Percentiles rank a stretch among this genome's conserved stretches.
Evolutionary conservation across 2,797 vertebrate genomes (phyloP).

Genomic region (Pseudopleuronectes americanus): DNA sequence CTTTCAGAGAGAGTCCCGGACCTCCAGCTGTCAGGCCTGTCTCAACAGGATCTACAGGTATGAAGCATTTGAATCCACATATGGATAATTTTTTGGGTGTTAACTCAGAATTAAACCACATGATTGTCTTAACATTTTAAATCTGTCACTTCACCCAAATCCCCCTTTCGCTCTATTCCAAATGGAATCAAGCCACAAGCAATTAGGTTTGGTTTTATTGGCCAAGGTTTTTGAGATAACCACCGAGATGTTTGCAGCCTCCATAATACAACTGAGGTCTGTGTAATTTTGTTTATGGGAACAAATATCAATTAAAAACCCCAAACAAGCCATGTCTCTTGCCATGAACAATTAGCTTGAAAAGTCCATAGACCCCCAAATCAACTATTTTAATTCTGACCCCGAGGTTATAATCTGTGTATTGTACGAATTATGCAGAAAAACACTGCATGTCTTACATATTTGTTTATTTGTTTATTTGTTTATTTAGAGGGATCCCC

Average conservation of each 20-base stretch:
- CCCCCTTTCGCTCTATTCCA: neutral
- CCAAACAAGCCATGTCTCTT: neutral
- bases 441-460: too few species aligned
- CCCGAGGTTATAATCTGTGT: too few species aligned
- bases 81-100: neutral
- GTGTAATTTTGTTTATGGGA: neutral
- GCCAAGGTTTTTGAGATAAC: neutral
- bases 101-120: neutral
- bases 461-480: too few species aligned
- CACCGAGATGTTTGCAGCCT: neutral
- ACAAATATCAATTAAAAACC: neutral
- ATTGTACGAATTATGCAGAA: too few species aligned
- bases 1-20: slow-evolving; percentile 76
- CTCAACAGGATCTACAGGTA: slow-evolving; percentile 78
- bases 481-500: too few species aligned
- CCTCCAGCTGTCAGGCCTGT: slow-evolving; percentile 73
- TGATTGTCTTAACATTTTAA: slow-evolving; percentile 6
- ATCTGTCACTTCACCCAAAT: slow-evolving; percentile 4
- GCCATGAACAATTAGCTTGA: neutral
- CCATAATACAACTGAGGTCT: neutral
- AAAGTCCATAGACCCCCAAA: neutral
- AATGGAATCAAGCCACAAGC: neutral
- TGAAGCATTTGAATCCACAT: neutral
- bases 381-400: slow-evolving; percentile 1
- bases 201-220: slow-evolving; percentile 11